phyloP scores from a whole-genome alignment of 2,113 vertebrate species.

The Phocoena sinus region DNA sequence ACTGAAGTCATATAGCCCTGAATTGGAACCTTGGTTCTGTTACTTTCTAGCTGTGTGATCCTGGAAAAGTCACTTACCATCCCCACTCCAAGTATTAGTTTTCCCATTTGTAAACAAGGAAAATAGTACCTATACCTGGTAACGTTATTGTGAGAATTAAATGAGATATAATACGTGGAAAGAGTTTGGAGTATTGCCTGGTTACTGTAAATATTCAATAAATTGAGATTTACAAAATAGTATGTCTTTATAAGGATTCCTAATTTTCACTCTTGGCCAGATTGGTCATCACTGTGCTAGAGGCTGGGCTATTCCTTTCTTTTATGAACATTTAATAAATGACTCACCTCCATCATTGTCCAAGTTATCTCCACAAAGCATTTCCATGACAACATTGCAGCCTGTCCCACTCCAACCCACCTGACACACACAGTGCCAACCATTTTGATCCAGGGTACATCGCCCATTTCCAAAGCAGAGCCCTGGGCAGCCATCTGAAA shows the following conservation, averaged over 20 bases:
- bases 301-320: not conserved
- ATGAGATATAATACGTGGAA: not conserved
- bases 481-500: slow-evolving; percentile 94
- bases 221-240: not conserved
- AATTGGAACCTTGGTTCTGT: not conserved
- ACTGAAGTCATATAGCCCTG: not conserved
- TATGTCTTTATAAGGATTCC: not conserved
- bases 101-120: not conserved
- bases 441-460: slow-evolving; percentile 97
- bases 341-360: slow-evolving; percentile 97
- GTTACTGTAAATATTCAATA: not conserved
- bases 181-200: not conserved
- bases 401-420: slow-evolving; percentile 96
- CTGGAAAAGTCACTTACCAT: not conserved
- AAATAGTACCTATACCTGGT: not conserved
- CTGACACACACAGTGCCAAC: slow-evolving; percentile 98
- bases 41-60: not conserved
- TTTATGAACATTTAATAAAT: not conserved
- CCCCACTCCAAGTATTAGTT: not conserved
- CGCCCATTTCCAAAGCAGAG: slow-evolving; percentile 97
- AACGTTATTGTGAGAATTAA: slow-evolving; percentile 15
- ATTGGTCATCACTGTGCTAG: not conserved
- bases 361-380: slow-evolving; percentile 94
- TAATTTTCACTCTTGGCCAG: not conserved
- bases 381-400: slow-evolving; percentile 98